Percentiles rank a stretch among this genome's conserved stretches.
phyloP scores from a whole-genome alignment of 2,113 vertebrate genomes.

The Lepus timidus region DNA sequence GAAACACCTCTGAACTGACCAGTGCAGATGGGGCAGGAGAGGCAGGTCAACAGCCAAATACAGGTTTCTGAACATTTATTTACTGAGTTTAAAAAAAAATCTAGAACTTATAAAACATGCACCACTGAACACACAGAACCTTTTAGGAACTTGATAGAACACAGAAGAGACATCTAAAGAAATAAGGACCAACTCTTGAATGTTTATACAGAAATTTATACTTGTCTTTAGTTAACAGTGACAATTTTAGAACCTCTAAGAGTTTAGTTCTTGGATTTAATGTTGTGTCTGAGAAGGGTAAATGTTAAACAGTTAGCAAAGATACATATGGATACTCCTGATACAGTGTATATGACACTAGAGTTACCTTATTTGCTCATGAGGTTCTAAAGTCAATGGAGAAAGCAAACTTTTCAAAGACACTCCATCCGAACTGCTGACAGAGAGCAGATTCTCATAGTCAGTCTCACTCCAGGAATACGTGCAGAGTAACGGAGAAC shows the following conservation, averaged over 20 bases:
- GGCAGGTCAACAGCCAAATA: not conserved
- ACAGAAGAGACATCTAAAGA: too few relatives aligned
- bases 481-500: not conserved
- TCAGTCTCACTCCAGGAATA: not conserved
- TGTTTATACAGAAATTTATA: too few relatives aligned
- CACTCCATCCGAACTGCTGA: not conserved
- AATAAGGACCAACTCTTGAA: too few relatives aligned
- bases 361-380: not conserved
- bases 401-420: not conserved
- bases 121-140: too few relatives aligned
- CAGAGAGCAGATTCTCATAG: not conserved
- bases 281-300: not conserved
- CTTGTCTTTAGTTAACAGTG: too few relatives aligned
- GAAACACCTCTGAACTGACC: not conserved
- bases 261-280: conserved; percentile 2
- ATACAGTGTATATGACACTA: not conserved
- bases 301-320: not conserved
- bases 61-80: not conserved
- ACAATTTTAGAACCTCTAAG: not conserved
- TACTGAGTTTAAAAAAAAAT: not conserved
- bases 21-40: not conserved
- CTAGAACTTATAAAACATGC: too few relatives aligned
- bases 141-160: too few relatives aligned
- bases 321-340: not conserved
- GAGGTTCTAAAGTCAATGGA: not conserved